Evolutionary conservation across 2,888 invertebrate species (phyloP), one percentile per base, ranked within the genome.

Genomic region (Carabus problematicus): DNA sequence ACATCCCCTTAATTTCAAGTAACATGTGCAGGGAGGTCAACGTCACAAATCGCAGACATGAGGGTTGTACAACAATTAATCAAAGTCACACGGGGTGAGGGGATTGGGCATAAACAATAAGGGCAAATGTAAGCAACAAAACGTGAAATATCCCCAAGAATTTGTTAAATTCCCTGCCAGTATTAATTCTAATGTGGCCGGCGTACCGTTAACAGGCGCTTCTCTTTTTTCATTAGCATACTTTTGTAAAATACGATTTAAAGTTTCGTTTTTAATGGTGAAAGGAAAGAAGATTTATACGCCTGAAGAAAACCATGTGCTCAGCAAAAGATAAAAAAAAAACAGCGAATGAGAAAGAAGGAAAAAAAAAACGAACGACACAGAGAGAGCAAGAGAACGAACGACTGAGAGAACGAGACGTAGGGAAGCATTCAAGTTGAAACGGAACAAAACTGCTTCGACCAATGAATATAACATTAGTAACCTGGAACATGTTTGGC

Each of bases 61-160:
- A 55, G 45, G 56, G n/a, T 64, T 19, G 54, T 60, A 60, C 52
- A 67, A 67, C 60, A 67, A 67, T 67, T 60, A 60, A 67, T 67
- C 67, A 67, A 52, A 58, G 52, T 67, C 60, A 60, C 67, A 52
- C 29, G 41, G 52, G 52, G 16, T 19, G n/a, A n/a, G n/a, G n/a
- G n/a, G n/a, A n/a, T n/a, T n/a, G n/a, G n/a, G n/a, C 29, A 29
- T 29, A 29, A 29, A 29, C 29, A 29, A 29, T 29, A 29, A 29
- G 29, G 29, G 29, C 29, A 29, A 29, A 29, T 29, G 29, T 29
- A 29, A 29, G 3, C 9, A 11, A 52, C 16, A 52, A 52, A 52
- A 14, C 47, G 47, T 14, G 47, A 47, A 9, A 47, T 47, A 47
- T 14, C 47, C 47, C 14, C 52, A 18, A 52, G 16, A 52, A 52